Conservation (phyloP, 2,113 vertebrate species). For the Microcebus jonahi region DNA sequence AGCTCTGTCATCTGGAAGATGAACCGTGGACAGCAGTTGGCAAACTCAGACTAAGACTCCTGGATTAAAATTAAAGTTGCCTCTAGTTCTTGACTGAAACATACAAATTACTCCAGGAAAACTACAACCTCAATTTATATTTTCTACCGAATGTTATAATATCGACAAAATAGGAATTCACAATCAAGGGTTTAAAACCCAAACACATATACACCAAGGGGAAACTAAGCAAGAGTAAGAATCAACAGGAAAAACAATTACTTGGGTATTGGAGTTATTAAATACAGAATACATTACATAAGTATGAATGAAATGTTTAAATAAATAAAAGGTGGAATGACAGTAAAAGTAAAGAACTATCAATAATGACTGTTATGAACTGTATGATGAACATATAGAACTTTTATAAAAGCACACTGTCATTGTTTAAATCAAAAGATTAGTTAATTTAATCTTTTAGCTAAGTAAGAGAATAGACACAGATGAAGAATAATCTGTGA, state of each 20-base stretch:
- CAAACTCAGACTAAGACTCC: not conserved
- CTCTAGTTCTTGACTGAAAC: not conserved
- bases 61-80: not conserved
- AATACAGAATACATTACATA: not conserved
- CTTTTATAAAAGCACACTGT: not conserved
- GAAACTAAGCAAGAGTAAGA: not conserved
- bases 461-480: not conserved
- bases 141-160: not conserved
- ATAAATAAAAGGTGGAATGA: not conserved
- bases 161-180: not conserved
- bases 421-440: not conserved
- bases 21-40: not conserved
- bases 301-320: not conserved
- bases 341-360: not conserved
- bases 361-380: not conserved
- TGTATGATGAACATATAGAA: not conserved
- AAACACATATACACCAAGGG: not conserved
- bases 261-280: not conserved
- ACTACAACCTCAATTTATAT: not conserved
- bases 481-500: not conserved
- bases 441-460: not conserved
- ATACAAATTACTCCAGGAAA: not conserved
- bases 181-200: not conserved
- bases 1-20: not conserved
- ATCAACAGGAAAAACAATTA: not conserved